Base-by-base conservation (phyloP, 1,140 invertebrate genomes). In the Paramacrobiotus metropolitanus region DNA sequence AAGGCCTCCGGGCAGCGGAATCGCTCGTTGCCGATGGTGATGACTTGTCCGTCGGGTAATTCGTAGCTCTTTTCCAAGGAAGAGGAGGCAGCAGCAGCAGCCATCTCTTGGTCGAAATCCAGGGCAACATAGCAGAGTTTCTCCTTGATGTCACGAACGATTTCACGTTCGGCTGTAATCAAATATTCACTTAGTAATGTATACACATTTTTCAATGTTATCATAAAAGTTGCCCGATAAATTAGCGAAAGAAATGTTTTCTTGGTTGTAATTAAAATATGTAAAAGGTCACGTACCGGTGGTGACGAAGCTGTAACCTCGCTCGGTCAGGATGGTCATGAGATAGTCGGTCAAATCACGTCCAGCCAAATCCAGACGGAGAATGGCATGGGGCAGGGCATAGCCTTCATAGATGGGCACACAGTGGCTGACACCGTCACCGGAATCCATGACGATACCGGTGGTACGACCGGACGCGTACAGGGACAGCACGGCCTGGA, bases 161-260 rank as follows among this genome's bases (percentile, higher is more conserved):
- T 92, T 79, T 99, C 95, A 76, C 98, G 86, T 73, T 99, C 95
- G 24, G 94, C 92, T n/a, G n/a, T n/a, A n/a, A n/a, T n/a, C n/a
- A n/a, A n/a, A n/a, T n/a, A n/a, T n/a, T n/a, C n/a, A n/a, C n/a
- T n/a, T n/a, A n/a, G n/a, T n/a, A n/a, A n/a, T n/a, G n/a, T n/a
- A n/a, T n/a, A n/a, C n/a, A n/a, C n/a, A n/a, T n/a, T n/a, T n/a
- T n/a, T n/a, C n/a, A n/a, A n/a, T n/a, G n/a, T n/a, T n/a, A n/a
- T n/a, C n/a, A n/a, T n/a, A n/a, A n/a, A n/a, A n/a, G n/a, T n/a
- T n/a, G n/a, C n/a, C n/a, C n/a, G n/a, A n/a, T n/a, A n/a, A n/a
- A n/a, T n/a, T n/a, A n/a, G n/a, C n/a, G n/a, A n/a, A n/a, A n/a
- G n/a, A n/a, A n/a, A n/a, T n/a, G n/a, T n/a, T n/a, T n/a, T n/a